These are phyloP conservation scores for Agonopterix heracliana DNA, from an alignment of 2,888 invertebrate species.

Conservation along the genomic window DNA sequence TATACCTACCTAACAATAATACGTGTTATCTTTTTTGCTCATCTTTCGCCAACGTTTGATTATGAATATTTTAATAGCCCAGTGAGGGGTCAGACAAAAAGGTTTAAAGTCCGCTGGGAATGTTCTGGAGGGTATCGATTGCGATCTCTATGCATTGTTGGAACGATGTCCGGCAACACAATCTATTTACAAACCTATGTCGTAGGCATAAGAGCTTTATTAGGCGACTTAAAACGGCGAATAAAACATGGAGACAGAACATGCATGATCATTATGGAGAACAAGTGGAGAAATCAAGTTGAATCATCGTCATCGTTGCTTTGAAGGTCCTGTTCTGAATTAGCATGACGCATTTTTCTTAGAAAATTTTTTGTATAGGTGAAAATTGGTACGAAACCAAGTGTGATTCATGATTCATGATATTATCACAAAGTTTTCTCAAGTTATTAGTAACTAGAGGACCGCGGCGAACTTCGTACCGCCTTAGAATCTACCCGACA, in stretches of 20 bases:
- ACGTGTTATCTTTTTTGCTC: constrained; percentile 19
- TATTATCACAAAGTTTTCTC: too few relatives aligned
- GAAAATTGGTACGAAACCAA: too few relatives aligned
- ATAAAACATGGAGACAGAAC: background rate
- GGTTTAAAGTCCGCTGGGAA: constrained; percentile 16
- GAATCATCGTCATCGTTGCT: constrained; percentile 8
- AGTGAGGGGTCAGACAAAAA: constrained; percentile 27
- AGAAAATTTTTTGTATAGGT: too few relatives aligned
- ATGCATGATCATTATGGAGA: background rate
- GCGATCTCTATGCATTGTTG: constrained; percentile 16
- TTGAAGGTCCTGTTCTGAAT: too few relatives aligned
- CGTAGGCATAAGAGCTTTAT: too few relatives aligned
- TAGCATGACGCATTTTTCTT: too few relatives aligned
- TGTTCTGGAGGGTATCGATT: constrained; percentile 22
- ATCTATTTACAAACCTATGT: too few relatives aligned
- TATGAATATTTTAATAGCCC: constrained; percentile 34
- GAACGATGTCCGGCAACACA: background rate
- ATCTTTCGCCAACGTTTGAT: constrained; percentile 26
- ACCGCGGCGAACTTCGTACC: too few relatives aligned
- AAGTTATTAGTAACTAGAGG: too few relatives aligned
- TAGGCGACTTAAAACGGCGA: too few relatives aligned
- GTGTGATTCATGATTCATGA: too few relatives aligned
- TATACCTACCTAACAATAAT: background rate
- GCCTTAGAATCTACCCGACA: too few relatives aligned
- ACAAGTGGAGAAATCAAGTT: constrained; percentile 14